Evolutionary conservation across 2,797 vertebrate species (phyloP).

Genomic region (Lacerta bilineata): DNA sequence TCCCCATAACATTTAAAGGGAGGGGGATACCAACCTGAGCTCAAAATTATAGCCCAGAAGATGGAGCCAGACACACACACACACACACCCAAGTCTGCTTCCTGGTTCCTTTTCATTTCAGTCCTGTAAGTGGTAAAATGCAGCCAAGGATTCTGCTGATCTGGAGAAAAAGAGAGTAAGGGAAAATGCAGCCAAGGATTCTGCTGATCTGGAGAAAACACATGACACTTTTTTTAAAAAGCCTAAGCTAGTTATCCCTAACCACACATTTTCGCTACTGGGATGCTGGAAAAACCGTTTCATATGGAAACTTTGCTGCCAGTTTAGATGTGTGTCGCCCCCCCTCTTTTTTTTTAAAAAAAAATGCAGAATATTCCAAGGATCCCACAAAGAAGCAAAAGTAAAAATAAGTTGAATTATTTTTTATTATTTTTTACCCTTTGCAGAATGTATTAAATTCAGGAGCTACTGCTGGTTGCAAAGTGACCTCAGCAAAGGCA

Average conservation of each 20-base stretch:
- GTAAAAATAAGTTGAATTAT: neutral
- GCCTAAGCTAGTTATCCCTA: neutral
- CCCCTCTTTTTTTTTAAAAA: rapidly evolving
- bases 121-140: neutral
- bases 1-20: neutral
- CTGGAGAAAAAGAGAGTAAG: no score
- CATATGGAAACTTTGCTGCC: neutral
- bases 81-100: neutral
- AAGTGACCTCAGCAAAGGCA: slow-evolving; percentile 65
- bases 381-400: slow-evolving; percentile 34
- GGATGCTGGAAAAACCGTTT: rapidly evolving
- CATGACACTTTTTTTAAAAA: neutral
- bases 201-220: neutral
- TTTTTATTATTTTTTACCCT: neutral
- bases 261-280: slow-evolving; percentile 7
- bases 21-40: neutral
- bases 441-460: neutral
- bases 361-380: slow-evolving; percentile 15
- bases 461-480: slow-evolving; percentile 45
- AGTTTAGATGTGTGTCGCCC: neutral
- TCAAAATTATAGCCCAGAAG: neutral
- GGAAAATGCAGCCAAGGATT: no score
- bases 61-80: neutral
- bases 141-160: neutral
- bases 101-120: neutral